Conservation (phyloP, 2,113 vertebrate genomes). For the Chauna torquata region DNA sequence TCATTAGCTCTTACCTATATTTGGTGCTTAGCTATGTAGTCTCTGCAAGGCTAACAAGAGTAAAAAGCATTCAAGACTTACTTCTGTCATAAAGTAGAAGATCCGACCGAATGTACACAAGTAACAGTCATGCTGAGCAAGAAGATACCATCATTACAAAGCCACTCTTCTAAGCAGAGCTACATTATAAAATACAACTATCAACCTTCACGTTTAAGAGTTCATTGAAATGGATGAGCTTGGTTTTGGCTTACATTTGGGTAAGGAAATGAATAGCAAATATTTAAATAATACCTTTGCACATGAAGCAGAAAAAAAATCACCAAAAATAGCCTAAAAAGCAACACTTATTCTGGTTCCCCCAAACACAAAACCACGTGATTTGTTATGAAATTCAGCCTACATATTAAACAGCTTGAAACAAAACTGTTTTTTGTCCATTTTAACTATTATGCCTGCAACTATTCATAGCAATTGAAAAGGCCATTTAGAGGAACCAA, state of each 20-base stretch:
- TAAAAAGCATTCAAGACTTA: slow-evolving; percentile 38
- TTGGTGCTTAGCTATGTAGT: slow-evolving; percentile 5
- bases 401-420: background rate
- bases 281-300: background rate
- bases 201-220: background rate
- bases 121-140: background rate
- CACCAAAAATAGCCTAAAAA: background rate
- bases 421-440: background rate
- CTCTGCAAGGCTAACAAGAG: background rate
- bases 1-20: slow-evolving; percentile 7
- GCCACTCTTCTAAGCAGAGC: background rate
- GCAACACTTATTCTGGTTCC: background rate
- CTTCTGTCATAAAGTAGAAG: slow-evolving; percentile 23
- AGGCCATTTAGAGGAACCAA: background rate
- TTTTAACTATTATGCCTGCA: background rate
- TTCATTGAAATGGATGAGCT: background rate
- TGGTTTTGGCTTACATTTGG: background rate
- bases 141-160: background rate
- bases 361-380: background rate
- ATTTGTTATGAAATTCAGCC: background rate
- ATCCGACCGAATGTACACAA: slow-evolving; percentile 9
- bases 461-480: background rate
- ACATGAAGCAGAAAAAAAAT: background rate
- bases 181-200: background rate
- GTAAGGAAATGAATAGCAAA: background rate